Evolutionary conservation across 2,797 vertebrate species (phyloP).

Genomic region (Scleropages formosus): DNA sequence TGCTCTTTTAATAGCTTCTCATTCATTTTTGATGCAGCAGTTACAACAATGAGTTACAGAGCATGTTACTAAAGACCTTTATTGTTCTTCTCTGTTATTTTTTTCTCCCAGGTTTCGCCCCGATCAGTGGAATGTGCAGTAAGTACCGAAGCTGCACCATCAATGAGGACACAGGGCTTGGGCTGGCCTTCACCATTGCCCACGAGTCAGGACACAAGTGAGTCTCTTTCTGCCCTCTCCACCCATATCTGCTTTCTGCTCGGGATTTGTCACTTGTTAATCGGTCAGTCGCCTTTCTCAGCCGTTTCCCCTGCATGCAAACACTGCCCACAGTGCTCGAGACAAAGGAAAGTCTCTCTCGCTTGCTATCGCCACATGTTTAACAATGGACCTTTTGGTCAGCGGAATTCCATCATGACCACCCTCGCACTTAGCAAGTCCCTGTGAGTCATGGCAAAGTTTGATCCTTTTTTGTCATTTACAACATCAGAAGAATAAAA

Average conservation of each 20-base stretch:
- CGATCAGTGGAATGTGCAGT: constrained; percentile 90
- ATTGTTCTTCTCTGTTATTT: neutral
- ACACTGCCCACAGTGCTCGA: constrained; percentile 1
- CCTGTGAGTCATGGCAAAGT: neutral
- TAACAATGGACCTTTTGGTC: neutral
- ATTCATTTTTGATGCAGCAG: neutral
- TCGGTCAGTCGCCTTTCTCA: neutral
- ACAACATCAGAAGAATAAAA: constrained; percentile 2
- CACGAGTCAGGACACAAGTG: constrained; percentile 93
- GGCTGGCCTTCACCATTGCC: constrained; percentile 87
- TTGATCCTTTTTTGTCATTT: neutral
- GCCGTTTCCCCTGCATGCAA: neutral
- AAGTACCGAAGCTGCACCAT: constrained; percentile 87
- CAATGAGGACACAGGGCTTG: constrained; percentile 86
- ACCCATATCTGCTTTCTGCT: neutral
- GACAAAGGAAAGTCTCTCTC: constrained; percentile 9
- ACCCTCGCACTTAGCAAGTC: neutral
- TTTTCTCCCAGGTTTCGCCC: constrained; percentile 76
- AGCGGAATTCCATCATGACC: constrained; percentile 6
- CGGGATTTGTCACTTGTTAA: neutral
- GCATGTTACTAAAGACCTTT: neutral
- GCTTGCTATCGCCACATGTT: neutral
- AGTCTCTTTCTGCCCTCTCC: constrained; percentile 41
- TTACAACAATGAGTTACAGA: neutral
- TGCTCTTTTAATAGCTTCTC: neutral